phyloP scores from a whole-genome alignment of 2,888 invertebrate genomes.

The Drosophila acutilabella region DNA sequence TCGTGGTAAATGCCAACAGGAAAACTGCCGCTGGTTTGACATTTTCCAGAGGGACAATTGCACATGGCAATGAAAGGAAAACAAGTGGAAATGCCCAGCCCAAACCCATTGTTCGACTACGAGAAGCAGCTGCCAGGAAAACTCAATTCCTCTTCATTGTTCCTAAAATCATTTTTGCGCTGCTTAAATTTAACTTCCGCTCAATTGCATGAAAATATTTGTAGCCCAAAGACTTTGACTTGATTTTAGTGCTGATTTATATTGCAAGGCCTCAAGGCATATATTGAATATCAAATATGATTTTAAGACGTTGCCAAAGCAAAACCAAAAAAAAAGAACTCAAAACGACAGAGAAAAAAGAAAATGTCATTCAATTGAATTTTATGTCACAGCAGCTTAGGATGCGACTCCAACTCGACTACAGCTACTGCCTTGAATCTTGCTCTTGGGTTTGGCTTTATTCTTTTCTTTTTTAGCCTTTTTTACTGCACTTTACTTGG shows the following conservation, averaged over 20 bases:
- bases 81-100: slow-evolving; percentile 64
- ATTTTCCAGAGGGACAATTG: slow-evolving; percentile 62
- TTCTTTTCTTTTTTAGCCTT: slow-evolving; percentile 23
- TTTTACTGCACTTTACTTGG: slow-evolving; percentile 59
- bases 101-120: slow-evolving; percentile 50
- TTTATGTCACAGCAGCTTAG: slow-evolving; percentile 65
- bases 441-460: slow-evolving; percentile 10
- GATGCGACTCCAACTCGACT: slow-evolving; percentile 4
- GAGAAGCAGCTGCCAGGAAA: slow-evolving; percentile 60
- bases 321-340: not conserved
- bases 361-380: slow-evolving; percentile 70
- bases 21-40: slow-evolving; percentile 47
- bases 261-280: slow-evolving; percentile 47
- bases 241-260: slow-evolving; percentile 69
- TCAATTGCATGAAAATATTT: slow-evolving; percentile 8
- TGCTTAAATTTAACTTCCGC: slow-evolving; percentile 65
- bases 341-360: slow-evolving; percentile 33
- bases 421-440: slow-evolving; percentile 2
- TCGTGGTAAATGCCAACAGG: slow-evolving; percentile 50
- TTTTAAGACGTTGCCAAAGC: slow-evolving; percentile 47
- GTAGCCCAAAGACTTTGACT: slow-evolving; percentile 13
- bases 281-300: slow-evolving; percentile 70
- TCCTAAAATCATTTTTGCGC: slow-evolving; percentile 33
- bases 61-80: slow-evolving; percentile 44
- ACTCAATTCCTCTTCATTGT: slow-evolving; percentile 31